Evolutionary conservation across 2,113 vertebrate species (phyloP).

Genomic region (Eptesicus fuscus): DNA sequence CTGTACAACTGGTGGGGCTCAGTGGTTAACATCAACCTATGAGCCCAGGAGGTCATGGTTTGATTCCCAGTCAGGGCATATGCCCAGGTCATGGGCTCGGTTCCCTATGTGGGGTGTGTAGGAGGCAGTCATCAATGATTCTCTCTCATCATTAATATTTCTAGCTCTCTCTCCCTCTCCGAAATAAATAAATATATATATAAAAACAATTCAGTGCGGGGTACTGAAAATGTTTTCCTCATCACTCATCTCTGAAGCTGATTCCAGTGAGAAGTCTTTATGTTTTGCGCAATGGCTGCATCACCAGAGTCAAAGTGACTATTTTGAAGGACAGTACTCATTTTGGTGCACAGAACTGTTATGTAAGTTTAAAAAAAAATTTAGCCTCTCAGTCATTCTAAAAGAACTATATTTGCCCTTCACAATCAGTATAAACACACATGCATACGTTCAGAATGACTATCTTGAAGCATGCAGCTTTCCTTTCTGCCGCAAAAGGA

Average conservation of each 20-base stretch:
- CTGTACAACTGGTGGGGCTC: too few species aligned
- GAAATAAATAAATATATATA: too few species aligned
- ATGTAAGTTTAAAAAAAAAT: background rate
- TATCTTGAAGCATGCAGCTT: constrained; percentile 6
- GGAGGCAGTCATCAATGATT: too few species aligned
- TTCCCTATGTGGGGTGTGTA: too few species aligned
- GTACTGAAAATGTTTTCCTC: constrained; percentile 18
- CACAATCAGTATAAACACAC: background rate
- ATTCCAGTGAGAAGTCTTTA: constrained; percentile 32
- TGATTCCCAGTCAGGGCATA: too few species aligned
- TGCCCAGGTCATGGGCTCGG: too few species aligned
- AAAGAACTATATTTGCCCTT: constrained; percentile 46
- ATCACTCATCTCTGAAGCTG: background rate
- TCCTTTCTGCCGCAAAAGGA: constrained; percentile 48
- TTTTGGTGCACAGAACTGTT: constrained; percentile 6
- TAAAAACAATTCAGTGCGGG: background rate
- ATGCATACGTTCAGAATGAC: background rate
- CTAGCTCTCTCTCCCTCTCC: too few species aligned
- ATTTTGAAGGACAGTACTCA: constrained; percentile 47
- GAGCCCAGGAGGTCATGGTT: too few species aligned
- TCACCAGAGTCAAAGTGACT: constrained; percentile 35
- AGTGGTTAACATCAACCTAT: too few species aligned
- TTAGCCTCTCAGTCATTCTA: background rate
- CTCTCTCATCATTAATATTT: too few species aligned
- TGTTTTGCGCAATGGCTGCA: constrained; percentile 21